Conservation (phyloP, 2,113 vertebrate species). For the Centropristis striata region DNA sequence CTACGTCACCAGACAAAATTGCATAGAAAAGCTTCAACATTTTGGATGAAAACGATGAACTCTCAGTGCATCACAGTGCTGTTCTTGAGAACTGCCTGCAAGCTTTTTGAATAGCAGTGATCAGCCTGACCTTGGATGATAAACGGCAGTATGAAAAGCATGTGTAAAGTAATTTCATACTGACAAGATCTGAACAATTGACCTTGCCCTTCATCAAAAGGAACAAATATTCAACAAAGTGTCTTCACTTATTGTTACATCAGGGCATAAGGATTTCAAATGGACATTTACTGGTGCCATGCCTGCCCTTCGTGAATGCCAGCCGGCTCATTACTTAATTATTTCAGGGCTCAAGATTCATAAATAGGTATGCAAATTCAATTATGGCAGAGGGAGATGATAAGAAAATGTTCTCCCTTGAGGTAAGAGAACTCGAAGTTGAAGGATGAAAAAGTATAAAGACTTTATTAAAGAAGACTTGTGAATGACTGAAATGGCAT, state of each 20-base stretch:
- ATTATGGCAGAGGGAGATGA: slow-evolving; percentile 71
- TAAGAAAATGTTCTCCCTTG: slow-evolving; percentile 74
- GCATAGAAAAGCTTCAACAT: too few relatives aligned
- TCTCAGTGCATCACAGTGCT: too few relatives aligned
- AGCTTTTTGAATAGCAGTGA: slow-evolving; percentile 24
- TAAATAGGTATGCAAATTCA: slow-evolving; percentile 82
- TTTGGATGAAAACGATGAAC: too few relatives aligned
- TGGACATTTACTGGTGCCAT: slow-evolving; percentile 58
- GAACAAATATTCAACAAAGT: slow-evolving; percentile 66
- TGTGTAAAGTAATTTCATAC: slow-evolving; percentile 32
- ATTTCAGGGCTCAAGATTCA: slow-evolving; percentile 72
- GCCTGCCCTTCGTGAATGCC: slow-evolving; percentile 74
- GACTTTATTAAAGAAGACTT: slow-evolving; percentile 67
- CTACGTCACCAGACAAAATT: too few relatives aligned
- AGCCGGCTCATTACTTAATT: slow-evolving; percentile 81
- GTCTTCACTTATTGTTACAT: slow-evolving; percentile 61
- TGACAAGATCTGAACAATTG: slow-evolving; percentile 55
- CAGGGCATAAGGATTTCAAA: slow-evolving; percentile 67
- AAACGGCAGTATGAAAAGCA: slow-evolving; percentile 18
- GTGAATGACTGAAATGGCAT: slow-evolving; percentile 53
- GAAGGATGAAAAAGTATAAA: slow-evolving; percentile 62
- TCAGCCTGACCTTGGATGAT: slow-evolving; percentile 51
- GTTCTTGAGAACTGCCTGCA: too few relatives aligned
- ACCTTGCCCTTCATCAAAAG: slow-evolving; percentile 63
- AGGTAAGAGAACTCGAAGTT: slow-evolving; percentile 66